phyloP scores from a whole-genome alignment of 2,797 vertebrate species.

The Sparus aurata region DNA sequence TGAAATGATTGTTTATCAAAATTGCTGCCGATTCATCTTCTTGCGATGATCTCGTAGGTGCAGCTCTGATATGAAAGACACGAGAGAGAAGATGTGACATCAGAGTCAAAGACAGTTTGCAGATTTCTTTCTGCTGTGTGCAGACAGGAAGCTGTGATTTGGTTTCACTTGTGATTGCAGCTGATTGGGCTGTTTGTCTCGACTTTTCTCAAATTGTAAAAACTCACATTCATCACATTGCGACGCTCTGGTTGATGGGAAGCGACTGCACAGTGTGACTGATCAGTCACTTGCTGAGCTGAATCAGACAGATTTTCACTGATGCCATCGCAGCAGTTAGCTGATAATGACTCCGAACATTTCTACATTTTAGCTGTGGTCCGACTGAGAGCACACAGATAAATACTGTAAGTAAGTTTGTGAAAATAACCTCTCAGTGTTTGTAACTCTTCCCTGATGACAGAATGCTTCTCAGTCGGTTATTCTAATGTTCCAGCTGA shows the following conservation, averaged over 20 bases:
- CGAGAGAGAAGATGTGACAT: not conserved
- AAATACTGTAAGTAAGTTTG: not conserved
- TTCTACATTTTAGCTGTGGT: not conserved
- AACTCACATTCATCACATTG: not conserved
- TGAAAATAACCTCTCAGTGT: not conserved
- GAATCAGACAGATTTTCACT: not conserved
- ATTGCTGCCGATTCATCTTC: too few species aligned
- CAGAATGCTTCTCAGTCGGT: not conserved
- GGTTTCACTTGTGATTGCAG: not conserved
- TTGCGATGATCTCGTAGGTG: too few species aligned
- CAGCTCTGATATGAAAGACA: not conserved
- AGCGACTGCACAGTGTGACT: not conserved
- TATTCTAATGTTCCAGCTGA: not conserved
- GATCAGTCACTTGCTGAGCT: constrained; percentile 10
- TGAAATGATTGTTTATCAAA: too few species aligned
- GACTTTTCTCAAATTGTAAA: not conserved
- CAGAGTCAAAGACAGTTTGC: not conserved
- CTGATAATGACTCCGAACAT: not conserved
- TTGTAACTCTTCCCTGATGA: not conserved
- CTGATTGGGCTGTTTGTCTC: constrained; percentile 21
- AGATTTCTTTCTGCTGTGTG: not conserved
- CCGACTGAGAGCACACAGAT: not conserved
- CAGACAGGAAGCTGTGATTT: not conserved
- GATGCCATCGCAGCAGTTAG: not conserved
- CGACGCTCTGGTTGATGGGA: not conserved